Evolutionary conservation across 2,113 vertebrate species (phyloP).

Genomic region (Brachyhypopomus occidentalis): DNA sequence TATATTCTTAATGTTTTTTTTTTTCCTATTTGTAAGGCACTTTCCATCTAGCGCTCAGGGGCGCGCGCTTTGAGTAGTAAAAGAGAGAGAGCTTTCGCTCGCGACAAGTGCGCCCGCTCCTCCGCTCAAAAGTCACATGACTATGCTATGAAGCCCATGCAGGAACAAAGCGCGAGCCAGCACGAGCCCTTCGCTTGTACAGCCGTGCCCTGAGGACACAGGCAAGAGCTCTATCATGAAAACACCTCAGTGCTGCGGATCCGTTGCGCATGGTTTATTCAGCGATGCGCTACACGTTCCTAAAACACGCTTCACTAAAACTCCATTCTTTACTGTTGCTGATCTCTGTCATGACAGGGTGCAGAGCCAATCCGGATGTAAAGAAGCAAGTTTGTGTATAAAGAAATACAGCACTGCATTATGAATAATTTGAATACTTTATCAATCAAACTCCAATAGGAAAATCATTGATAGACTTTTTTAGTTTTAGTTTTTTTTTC

Average conservation of each 20-base stretch:
- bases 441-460: background rate
- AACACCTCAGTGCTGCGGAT: constrained; percentile 55
- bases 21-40: background rate
- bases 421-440: too few species aligned
- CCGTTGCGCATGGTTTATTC: constrained; percentile 31
- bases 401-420: too few species aligned
- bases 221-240: constrained; percentile 56
- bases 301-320: constrained; percentile 6
- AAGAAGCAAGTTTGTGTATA: background rate
- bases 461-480: too few species aligned
- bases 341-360: background rate
- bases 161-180: constrained; percentile 74
- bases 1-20: too few species aligned
- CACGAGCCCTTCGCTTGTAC: constrained; percentile 45
- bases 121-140: constrained; percentile 82
- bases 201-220: constrained; percentile 55
- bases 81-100: constrained; percentile 35
- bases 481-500: too few species aligned
- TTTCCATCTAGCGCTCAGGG: background rate
- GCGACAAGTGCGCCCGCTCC: constrained; percentile 64
- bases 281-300: constrained; percentile 40
- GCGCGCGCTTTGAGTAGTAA: constrained; percentile 16
- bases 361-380: background rate
- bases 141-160: constrained; percentile 62
- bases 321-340: background rate